phyloP scores from a whole-genome alignment of 2,113 vertebrate species.

The Paramormyrops kingsleyae region DNA sequence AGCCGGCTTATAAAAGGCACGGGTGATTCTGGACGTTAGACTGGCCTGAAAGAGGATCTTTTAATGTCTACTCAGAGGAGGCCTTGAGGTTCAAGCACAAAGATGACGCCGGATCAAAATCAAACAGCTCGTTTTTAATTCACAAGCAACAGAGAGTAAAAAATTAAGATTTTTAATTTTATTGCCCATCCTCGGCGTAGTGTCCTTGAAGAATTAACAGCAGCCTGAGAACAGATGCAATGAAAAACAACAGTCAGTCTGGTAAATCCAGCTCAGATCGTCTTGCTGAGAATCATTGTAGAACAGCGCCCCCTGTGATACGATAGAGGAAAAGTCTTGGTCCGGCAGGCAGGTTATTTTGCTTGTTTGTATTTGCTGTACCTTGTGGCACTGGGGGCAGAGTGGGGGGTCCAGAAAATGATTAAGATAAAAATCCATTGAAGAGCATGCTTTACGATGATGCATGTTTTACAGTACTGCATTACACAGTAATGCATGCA shows the following conservation, averaged over 20 bases:
- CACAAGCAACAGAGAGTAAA: background rate
- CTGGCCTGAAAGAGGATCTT: background rate
- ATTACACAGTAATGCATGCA: background rate
- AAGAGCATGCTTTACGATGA: background rate
- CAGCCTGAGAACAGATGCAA: background rate
- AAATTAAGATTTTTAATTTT: background rate
- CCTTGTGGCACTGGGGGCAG: background rate
- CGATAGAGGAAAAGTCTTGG: background rate
- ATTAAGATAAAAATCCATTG: background rate
- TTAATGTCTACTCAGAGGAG: background rate
- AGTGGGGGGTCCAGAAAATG: background rate
- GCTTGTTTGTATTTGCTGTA: background rate
- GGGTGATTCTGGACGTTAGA: background rate
- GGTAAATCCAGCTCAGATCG: background rate
- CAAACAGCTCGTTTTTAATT: background rate
- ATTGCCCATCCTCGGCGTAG: background rate
- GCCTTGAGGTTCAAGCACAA: background rate
- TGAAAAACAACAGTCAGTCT: background rate
- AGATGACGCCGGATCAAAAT: background rate
- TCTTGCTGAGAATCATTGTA: background rate
- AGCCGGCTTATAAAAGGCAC: background rate
- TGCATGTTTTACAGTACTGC: background rate
- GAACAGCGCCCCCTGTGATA: constrained; percentile 17
- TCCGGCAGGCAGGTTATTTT: background rate
- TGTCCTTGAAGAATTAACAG: background rate